Evolutionary conservation across 2,888 invertebrate genomes (phyloP).

Genomic region (Scrobipalpa atriplicella): DNA sequence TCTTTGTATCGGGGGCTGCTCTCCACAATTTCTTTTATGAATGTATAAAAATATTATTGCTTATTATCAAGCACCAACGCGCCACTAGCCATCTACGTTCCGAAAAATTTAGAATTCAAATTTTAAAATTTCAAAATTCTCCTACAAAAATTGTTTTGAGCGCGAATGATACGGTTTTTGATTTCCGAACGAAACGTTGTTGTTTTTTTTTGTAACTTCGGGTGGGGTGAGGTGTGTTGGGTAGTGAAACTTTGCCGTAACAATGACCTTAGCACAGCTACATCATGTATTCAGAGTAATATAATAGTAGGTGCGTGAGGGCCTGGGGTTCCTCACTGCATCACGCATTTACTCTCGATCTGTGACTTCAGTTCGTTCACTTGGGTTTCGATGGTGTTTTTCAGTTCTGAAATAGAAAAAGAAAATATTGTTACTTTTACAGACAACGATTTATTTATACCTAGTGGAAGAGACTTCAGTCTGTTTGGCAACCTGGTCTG

Average conservation of each 20-base stretch:
- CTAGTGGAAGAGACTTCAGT: too few species aligned
- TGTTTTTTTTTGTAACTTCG: slow-evolving; percentile 40
- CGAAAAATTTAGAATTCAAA: slow-evolving; percentile 73
- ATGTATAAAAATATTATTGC: slow-evolving; percentile 84
- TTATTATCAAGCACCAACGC: slow-evolving; percentile 81
- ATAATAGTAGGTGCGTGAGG: slow-evolving; percentile 37
- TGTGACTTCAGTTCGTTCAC: slow-evolving; percentile 98
- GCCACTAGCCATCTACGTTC: slow-evolving; percentile 78
- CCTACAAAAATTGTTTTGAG: slow-evolving; percentile 67
- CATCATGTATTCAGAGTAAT: slow-evolving; percentile 76
- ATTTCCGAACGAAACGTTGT: slow-evolving; percentile 49
- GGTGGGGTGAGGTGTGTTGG: slow-evolving; percentile 49
- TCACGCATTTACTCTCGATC: slow-evolving; percentile 97
- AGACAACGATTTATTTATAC: too few species aligned
- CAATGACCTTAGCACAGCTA: slow-evolving; percentile 75
- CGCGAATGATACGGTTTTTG: slow-evolving; percentile 67
- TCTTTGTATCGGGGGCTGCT: slow-evolving; percentile 56
- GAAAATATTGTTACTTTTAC: slow-evolving; percentile 1
- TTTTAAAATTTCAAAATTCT: slow-evolving; percentile 58
- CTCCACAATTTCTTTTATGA: slow-evolving; percentile 68
- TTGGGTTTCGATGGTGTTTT: slow-evolving; percentile 98
- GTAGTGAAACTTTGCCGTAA: slow-evolving; percentile 60
- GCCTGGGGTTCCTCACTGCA: slow-evolving; percentile 87
- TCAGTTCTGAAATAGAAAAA: slow-evolving; percentile 91
- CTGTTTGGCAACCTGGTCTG: too few species aligned